Conservation (phyloP, 2,888 invertebrate species). For the Pinctada fucata region DNA sequence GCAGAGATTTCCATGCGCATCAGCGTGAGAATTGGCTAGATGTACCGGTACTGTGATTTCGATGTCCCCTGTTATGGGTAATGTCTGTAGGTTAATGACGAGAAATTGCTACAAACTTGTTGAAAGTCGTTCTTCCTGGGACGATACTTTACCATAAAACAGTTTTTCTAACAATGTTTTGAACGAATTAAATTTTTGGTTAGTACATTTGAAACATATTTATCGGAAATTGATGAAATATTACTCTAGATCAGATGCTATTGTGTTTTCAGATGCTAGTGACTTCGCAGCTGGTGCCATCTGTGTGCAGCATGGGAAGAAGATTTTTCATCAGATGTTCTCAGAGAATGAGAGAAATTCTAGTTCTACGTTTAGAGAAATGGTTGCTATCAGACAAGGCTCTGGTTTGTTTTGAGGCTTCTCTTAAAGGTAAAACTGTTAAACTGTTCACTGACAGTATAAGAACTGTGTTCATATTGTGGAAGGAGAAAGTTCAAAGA, state of each 20-base stretch:
- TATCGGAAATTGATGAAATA: background rate
- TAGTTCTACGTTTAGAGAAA: too few relatives aligned
- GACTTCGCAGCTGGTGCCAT: background rate
- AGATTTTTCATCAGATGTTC: constrained; percentile 4
- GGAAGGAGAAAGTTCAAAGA: background rate
- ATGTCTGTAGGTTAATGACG: background rate
- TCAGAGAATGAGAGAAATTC: background rate
- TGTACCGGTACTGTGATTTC: background rate
- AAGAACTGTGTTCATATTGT: background rate
- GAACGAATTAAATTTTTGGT: constrained; percentile 10
- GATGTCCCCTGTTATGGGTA: background rate
- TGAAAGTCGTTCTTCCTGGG: background rate
- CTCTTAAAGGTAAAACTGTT: background rate
- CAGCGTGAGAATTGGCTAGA: background rate
- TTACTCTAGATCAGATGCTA: background rate
- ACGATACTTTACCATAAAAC: background rate
- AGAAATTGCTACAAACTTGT: background rate
- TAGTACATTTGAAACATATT: background rate
- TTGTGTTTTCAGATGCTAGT: constrained; percentile 29
- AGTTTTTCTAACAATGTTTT: background rate
- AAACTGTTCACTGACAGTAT: constrained; percentile 16
- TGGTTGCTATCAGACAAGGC: background rate
- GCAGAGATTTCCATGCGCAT: background rate
- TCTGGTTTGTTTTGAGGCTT: background rate
- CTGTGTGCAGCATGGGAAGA: too few relatives aligned